Percentiles rank a stretch among this genome's conserved stretches.
phyloP scores from a whole-genome alignment of 2,888 invertebrate species.

The Drosophila longiperda region DNA sequence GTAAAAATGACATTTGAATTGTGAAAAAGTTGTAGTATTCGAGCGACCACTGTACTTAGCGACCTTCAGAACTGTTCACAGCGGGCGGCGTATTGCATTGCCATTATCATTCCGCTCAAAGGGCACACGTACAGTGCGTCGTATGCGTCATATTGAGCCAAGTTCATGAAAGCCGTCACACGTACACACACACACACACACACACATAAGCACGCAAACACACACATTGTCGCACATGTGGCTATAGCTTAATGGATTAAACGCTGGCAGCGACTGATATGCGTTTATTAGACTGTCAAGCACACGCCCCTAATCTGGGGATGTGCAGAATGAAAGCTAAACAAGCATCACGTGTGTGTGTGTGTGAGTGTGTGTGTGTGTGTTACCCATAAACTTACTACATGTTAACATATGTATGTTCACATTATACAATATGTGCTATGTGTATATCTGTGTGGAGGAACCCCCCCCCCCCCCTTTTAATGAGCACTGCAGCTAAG shows the following conservation, averaged over 20 bases:
- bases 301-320: conserved; percentile 70
- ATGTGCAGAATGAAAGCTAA: conserved; percentile 44
- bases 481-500: conserved; percentile 27
- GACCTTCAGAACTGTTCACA: conserved; percentile 58
- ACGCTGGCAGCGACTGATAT: conserved; percentile 72
- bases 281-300: conserved; percentile 79
- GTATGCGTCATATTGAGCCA: conserved; percentile 70
- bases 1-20: neutral
- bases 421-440: neutral
- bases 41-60: conserved; percentile 5
- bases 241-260: conserved; percentile 80
- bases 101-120: conserved; percentile 61
- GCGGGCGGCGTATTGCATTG: conserved; percentile 73
- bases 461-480: conserved; percentile 19
- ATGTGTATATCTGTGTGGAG: conserved; percentile 9
- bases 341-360: conserved; percentile 44
- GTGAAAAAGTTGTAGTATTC: neutral
- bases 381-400: conserved; percentile 34
- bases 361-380: conserved; percentile 10
- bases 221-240: conserved; percentile 15
- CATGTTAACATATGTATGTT: conserved; percentile 14
- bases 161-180: conserved; percentile 37
- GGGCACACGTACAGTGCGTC: conserved; percentile 33
- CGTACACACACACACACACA: conserved; percentile 27
- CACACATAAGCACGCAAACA: conserved; percentile 9